Evolutionary conservation across 2,797 vertebrate species (phyloP), one percentile per base, ranked within the genome.

Genomic region (Helarctos malayanus): DNA sequence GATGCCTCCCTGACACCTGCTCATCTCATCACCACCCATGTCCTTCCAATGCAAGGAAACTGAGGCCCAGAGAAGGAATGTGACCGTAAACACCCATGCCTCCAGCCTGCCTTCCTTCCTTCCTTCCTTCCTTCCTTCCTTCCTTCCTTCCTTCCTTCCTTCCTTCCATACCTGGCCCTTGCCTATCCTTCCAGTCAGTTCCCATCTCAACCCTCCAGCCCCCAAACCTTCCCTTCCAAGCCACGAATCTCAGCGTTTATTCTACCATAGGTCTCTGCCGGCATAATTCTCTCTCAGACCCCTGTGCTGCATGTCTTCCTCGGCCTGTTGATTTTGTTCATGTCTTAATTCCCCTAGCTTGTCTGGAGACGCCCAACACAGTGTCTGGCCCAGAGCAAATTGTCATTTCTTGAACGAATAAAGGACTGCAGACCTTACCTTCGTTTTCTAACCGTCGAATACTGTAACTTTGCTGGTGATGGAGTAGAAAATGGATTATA

Each of bases 121-220:
- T 41, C 4, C 5, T 9, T 5, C 16, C 27, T 49, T 11, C 25
- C 3, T 3, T 32, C 6, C 19, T n/a, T 65, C 2, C 32, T 5
- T 1, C 13, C 4, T 38, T 32, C 27, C 57, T 38, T 27, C n/a
- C n/a, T n/a, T 65, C 2, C 32, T 5, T 1, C 41, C 73, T 49
- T 38, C 45, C 61, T 16, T 80, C 18, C 15, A 4, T 4, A 0
- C 35, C 45, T 9, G 12, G 11, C 18, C 57, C 54, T n/a, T 41
- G 9, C 35, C 15, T 1, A 1, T 81, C 41, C 45, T 38, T 45
- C 27, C n/a, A 63, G 10, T 27, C 32, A 56, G 2, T 63, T 73
- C 32, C 68, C 41, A 7, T 76, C 27, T 56, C 27, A 1, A 23
- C 12, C 29, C 6, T 10, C 76, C 18, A 81, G 49, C 35, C 29